These are phyloP conservation scores for Drosophila sordidapex DNA, from an alignment of 2,888 invertebrate genomes.

Conservation along the genomic window DNA sequence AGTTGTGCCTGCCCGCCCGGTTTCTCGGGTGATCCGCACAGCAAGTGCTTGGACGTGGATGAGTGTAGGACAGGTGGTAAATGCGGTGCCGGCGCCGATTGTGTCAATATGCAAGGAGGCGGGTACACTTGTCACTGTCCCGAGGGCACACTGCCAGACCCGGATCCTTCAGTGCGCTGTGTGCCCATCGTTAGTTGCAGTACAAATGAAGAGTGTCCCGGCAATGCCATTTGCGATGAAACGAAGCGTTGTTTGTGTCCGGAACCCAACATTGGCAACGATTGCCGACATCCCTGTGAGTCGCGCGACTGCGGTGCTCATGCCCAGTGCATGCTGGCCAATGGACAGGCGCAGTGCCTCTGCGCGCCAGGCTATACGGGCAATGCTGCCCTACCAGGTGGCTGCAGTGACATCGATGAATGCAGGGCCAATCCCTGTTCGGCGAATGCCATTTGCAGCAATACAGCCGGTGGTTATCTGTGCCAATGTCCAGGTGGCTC, in stretches of 20 bases:
- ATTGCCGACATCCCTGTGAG: conserved; percentile 97
- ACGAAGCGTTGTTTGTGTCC: conserved; percentile 93
- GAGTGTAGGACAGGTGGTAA: conserved; percentile 90
- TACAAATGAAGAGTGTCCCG: conserved; percentile 92
- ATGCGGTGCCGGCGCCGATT: conserved; percentile 93
- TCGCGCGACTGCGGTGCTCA: conserved; percentile 93
- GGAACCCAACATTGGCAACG: conserved; percentile 95
- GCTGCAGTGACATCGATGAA: conserved; percentile 95
- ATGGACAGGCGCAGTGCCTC: conserved; percentile 92
- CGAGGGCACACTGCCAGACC: conserved; percentile 92
- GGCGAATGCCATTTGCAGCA: conserved; percentile 93
- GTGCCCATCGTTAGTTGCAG: conserved; percentile 92
- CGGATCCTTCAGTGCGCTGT: conserved; percentile 92
- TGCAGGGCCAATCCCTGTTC: conserved; percentile 93
- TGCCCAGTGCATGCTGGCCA: conserved; percentile 94
- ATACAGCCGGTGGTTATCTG: conserved; percentile 93
- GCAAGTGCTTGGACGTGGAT: conserved; percentile 92
- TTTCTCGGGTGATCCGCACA: conserved; percentile 93
- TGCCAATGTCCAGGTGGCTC: conserved; percentile 95
- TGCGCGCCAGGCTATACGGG: conserved; percentile 94
- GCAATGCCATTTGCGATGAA: conserved; percentile 93
- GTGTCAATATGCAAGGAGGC: conserved; percentile 91
- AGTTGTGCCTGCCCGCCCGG: conserved; percentile 93
- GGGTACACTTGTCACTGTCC: conserved; percentile 93
- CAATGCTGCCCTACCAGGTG: conserved; percentile 86